A percentile compares a stretch with the other conserved stretches of the same genome.
These are phyloP conservation scores for Papilio helenus DNA, from an alignment of 1,140 invertebrate genomes.

Conservation along the genomic window DNA sequence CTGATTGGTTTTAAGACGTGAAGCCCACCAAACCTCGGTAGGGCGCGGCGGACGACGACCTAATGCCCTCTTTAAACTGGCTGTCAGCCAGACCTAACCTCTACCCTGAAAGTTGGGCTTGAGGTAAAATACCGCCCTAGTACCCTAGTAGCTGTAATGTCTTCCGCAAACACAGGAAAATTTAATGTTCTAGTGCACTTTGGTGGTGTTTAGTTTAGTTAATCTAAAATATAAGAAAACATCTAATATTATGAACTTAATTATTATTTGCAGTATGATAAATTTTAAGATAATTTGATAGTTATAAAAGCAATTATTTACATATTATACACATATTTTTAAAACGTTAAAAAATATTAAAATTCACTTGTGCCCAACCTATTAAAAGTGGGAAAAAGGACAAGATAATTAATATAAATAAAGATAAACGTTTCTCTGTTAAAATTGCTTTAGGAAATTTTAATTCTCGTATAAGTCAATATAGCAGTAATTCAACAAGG, in stretches of 20 bases:
- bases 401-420: not conserved
- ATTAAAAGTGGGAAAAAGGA: not conserved
- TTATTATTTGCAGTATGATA: slow-evolving; percentile 1
- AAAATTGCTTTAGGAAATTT: not conserved
- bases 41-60: not conserved
- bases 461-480: not conserved
- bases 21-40: slow-evolving; percentile 10
- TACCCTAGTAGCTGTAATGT: not conserved
- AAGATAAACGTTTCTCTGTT: not conserved
- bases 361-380: not conserved
- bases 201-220: slow-evolving; percentile 7
- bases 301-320: not conserved
- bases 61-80: slow-evolving; percentile 3
- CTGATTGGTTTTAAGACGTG: slow-evolving; percentile 20
- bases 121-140: not conserved
- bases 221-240: slow-evolving; percentile 3
- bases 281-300: not conserved
- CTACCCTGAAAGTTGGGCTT: not conserved
- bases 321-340: not conserved
- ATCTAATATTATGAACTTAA: not conserved
- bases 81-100: not conserved
- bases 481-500: not conserved
- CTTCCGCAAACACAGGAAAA: not conserved
- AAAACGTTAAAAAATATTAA: no score
- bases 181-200: not conserved